These are phyloP conservation scores for Cataglyphis cursor DNA, from an alignment of 2,888 invertebrate species.

Conservation along the genomic window DNA sequence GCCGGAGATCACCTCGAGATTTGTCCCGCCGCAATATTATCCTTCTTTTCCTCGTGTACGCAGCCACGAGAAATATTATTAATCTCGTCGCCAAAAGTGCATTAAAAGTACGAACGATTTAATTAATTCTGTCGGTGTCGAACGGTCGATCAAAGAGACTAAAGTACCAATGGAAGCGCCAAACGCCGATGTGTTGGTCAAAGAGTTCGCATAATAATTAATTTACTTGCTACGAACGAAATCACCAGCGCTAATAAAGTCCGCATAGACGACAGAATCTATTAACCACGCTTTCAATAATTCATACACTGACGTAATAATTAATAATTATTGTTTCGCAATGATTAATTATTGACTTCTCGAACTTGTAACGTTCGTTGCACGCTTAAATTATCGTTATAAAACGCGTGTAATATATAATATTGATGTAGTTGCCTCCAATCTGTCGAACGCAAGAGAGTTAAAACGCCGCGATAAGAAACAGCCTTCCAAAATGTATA, in stretches of 20 bases:
- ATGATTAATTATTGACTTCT: constrained; percentile 17
- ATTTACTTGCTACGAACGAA: constrained; percentile 17
- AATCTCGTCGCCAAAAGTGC: constrained; percentile 5
- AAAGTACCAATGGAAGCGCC: background rate
- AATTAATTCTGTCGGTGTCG: background rate
- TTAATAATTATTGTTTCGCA: constrained; percentile 4
- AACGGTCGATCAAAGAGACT: background rate
- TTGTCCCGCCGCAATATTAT: constrained; percentile 55
- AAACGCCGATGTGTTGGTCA: background rate
- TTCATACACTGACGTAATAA: constrained; percentile 9
- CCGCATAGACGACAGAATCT: constrained; percentile 3
- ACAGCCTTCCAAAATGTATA: background rate
- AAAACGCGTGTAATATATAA: background rate
- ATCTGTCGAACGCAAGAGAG: background rate
- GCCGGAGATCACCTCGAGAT: constrained; percentile 52
- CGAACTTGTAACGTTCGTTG: constrained; percentile 1
- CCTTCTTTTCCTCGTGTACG: background rate
- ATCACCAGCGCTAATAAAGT: constrained; percentile 3
- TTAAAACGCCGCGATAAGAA: constrained; percentile 16
- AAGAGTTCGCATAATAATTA: constrained; percentile 14
- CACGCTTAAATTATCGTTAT: background rate
- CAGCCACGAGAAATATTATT: constrained; percentile 18
- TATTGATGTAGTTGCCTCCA: background rate
- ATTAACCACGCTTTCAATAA: constrained; percentile 29
- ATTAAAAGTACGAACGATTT: constrained; percentile 14